Base-by-base conservation (phyloP, 2,888 invertebrate genomes). In the Alitta virens region DNA sequence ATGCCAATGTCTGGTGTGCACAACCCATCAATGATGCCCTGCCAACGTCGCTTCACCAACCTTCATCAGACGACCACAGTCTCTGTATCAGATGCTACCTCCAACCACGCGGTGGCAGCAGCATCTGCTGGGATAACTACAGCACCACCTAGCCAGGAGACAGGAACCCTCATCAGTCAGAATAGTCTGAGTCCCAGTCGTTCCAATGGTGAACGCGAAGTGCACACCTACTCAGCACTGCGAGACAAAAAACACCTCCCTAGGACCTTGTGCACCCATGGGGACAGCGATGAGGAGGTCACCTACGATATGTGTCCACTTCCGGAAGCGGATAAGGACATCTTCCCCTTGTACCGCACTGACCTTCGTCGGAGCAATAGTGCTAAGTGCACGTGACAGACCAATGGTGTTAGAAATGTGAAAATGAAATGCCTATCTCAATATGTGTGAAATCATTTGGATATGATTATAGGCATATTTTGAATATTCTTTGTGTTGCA, bases 1-100 rank as follows among this genome's bases (percentile, higher is more conserved):
- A 63, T 58, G 18, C 66, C 66, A 5, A 63, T 67, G 59, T 66
- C 65, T 7, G 63, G 62, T 1, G 57, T 59, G 26, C 58, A 63
- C 33, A 60, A 64, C 18, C 62, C 60, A 56, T 59, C 63, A 5
- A 63, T 59, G 23, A 23, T 54, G 26, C 43, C 43, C 18, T 7
- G 43, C 42, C 24, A 27, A 7, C 40, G 60, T 18, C 25, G 60
- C 2, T 52, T 53, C 21, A 49, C 49, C 59, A 59, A 51, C 21
- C 33, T 52, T 51, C 49, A 59, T 40, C 59, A 59, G 50, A 51
- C 38, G 51, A 26, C 59, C 7, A 38, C 59, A 18, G 51, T 51
- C 21, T 50, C 49, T 40, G 50, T 50, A 25, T 33, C 33, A 33
- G 33, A 33, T 12, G 33, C 33, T 12, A 33, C 33, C 33, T 33